Evolutionary conservation across 2,113 vertebrate species (phyloP).

Genomic region (Ctenomys sociabilis): DNA sequence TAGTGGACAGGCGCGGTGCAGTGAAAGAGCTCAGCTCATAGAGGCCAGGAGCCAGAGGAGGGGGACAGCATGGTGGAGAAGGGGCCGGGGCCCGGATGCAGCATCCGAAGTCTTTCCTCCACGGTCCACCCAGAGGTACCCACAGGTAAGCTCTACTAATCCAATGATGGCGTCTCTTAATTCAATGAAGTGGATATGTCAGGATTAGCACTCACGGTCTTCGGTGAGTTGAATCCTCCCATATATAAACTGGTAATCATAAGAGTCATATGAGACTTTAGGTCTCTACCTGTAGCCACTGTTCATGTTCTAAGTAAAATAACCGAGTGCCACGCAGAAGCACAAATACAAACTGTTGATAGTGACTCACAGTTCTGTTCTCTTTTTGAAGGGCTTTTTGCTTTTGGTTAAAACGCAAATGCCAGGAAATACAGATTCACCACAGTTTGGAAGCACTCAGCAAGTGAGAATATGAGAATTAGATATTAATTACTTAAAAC

Average conservation of each 20-base stretch:
- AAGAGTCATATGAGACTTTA: background rate
- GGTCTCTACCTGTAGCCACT: background rate
- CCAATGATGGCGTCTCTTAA: background rate
- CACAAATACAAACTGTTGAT: no score
- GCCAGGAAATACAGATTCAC: background rate
- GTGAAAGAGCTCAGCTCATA: rapidly evolving
- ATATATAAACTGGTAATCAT: rapidly evolving
- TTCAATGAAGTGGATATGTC: rapidly evolving
- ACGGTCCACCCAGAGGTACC: background rate
- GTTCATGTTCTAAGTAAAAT: background rate
- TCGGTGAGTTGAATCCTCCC: no score
- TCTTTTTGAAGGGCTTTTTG: background rate
- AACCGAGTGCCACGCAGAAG: background rate
- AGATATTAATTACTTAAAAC: background rate
- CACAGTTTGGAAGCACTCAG: background rate
- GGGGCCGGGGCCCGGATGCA: background rate
- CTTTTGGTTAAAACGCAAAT: background rate
- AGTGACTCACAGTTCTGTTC: background rate
- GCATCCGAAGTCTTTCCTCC: background rate
- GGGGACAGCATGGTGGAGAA: background rate
- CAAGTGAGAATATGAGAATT: background rate
- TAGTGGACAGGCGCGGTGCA: background rate
- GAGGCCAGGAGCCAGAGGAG: background rate
- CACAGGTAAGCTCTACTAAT: background rate
- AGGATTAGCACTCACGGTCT: no score